phyloP scores from a whole-genome alignment of 2,113 vertebrate species.

The Istiophorus platypterus region DNA sequence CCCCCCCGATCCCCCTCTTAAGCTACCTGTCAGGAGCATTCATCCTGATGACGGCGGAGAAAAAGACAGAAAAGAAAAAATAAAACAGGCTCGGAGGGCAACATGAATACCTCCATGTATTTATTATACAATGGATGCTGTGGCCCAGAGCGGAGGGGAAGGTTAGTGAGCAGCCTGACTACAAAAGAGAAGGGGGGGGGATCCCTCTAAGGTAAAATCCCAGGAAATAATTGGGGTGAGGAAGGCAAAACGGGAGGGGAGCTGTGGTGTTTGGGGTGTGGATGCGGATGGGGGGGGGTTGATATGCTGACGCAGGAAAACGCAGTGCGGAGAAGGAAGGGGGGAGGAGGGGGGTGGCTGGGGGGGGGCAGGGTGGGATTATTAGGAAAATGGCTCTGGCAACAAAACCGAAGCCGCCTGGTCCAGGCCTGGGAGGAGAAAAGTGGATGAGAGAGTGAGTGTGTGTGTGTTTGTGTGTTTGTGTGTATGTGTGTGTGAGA shows the following conservation, averaged over 20 bases:
- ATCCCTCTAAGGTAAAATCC: conserved; percentile 59
- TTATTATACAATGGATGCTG: conserved; percentile 29
- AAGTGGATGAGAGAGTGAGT: too few species aligned
- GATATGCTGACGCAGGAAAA: conserved; percentile 69
- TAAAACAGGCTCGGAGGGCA: conserved; percentile 18
- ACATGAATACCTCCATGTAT: conserved; percentile 20
- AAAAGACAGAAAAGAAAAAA: too few species aligned
- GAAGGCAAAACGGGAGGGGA: conserved; percentile 27
- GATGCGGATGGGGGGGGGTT: conserved; percentile 16
- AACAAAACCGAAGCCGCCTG: conserved; percentile 4
- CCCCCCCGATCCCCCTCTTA: background rate
- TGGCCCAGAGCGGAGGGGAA: conserved; percentile 21
- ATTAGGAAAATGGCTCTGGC: conserved; percentile 64
- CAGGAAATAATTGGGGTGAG: conserved; percentile 72
- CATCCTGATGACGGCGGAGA: conserved; percentile 25
- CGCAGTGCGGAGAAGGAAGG: conserved; percentile 36
- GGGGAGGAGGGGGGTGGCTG: conserved; percentile 1
- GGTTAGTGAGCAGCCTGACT: conserved; percentile 33
- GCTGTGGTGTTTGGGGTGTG: conserved; percentile 38
- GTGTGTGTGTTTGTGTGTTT: too few species aligned
- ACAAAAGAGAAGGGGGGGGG: conserved; percentile 36
- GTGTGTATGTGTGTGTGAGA: too few species aligned
- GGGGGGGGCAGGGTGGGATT: conserved; percentile 46
- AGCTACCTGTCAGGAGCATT: conserved; percentile 31
- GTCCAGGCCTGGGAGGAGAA: conserved; percentile 35